These are phyloP conservation scores for Matsumurasca onukii DNA, from an alignment of 1,140 invertebrate genomes.

Conservation along the genomic window DNA sequence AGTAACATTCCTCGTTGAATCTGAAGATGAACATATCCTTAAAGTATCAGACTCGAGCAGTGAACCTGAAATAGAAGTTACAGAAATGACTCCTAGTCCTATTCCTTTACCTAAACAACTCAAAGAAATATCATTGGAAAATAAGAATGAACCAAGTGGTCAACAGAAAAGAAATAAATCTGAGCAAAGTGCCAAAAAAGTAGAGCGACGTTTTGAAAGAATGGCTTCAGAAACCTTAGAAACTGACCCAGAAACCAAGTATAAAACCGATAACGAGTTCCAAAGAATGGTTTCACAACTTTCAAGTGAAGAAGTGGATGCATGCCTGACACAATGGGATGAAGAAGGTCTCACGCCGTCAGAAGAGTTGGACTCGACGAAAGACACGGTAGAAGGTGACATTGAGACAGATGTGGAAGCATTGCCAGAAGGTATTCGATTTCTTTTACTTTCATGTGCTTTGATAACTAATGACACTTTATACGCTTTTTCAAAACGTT, in stretches of 20 bases:
- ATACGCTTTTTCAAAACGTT: too few relatives aligned
- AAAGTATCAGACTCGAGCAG: constrained; percentile 22
- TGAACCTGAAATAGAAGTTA: constrained; percentile 30
- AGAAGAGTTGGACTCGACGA: constrained; percentile 50
- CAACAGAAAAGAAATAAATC: constrained; percentile 19
- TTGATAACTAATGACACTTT: too few relatives aligned
- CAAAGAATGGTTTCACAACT: constrained; percentile 52
- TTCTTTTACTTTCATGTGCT: too few relatives aligned
- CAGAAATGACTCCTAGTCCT: constrained; percentile 30
- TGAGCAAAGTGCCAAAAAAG: constrained; percentile 44
- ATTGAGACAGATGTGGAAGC: constrained; percentile 46
- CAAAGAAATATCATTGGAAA: constrained; percentile 6
- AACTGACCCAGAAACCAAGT: constrained; percentile 33
- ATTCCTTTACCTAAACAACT: not conserved
- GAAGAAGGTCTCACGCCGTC: constrained; percentile 51
- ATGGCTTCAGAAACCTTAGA: constrained; percentile 52
- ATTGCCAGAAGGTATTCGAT: constrained; percentile 48
- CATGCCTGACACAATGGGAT: constrained; percentile 51
- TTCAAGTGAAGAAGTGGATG: constrained; percentile 52
- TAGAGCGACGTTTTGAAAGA: constrained; percentile 59
- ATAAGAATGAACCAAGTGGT: constrained; percentile 12
- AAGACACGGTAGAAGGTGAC: constrained; percentile 44
- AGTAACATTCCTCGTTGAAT: constrained; percentile 36
- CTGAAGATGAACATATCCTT: constrained; percentile 24
- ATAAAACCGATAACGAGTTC: constrained; percentile 49